These are phyloP conservation scores for Podarcis lilfordi DNA, from an alignment of 2,797 vertebrate species.

Conservation along the genomic window DNA sequence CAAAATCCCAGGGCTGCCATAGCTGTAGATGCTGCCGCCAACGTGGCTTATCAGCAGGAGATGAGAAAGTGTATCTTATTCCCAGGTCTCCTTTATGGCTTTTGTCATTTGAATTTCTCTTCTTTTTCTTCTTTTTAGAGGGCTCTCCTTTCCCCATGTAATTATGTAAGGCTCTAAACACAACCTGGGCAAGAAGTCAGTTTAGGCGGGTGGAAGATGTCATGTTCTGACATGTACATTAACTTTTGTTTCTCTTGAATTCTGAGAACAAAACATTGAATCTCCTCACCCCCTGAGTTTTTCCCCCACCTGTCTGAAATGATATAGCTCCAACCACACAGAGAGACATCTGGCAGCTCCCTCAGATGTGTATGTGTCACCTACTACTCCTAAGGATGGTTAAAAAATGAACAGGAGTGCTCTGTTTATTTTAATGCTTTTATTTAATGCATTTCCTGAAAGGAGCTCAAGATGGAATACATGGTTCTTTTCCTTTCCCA, in stretches of 20 bases:
- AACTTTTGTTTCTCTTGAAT: constrained; percentile 61
- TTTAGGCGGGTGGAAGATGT: constrained; percentile 54
- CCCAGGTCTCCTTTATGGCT: constrained; percentile 37
- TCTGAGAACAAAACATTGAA: constrained; percentile 62
- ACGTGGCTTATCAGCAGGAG: constrained; percentile 43
- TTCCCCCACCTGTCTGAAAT: background rate
- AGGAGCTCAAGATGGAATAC: background rate
- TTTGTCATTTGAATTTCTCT: constrained; percentile 12
- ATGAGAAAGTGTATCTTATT: constrained; percentile 57
- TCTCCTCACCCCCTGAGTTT: constrained; percentile 35
- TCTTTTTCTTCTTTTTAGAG: constrained; percentile 39
- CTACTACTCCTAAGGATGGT: constrained; percentile 39
- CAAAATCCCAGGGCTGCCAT: background rate
- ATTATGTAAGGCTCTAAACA: constrained; percentile 52
- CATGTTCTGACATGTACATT: constrained; percentile 59
- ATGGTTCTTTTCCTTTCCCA: background rate
- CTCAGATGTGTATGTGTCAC: constrained; percentile 20
- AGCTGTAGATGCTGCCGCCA: background rate
- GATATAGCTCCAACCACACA: constrained; percentile 25
- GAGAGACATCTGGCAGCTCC: constrained; percentile 60
- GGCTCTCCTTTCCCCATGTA: constrained; percentile 43
- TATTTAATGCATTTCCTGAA: background rate
- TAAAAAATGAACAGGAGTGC: constrained; percentile 9
- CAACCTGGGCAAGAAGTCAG: constrained; percentile 58
- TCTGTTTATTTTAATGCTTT: background rate